Evolutionary conservation across 2,888 invertebrate species (phyloP), one percentile per base, ranked within the genome.

Genomic region (Eilema sororculum): DNA sequence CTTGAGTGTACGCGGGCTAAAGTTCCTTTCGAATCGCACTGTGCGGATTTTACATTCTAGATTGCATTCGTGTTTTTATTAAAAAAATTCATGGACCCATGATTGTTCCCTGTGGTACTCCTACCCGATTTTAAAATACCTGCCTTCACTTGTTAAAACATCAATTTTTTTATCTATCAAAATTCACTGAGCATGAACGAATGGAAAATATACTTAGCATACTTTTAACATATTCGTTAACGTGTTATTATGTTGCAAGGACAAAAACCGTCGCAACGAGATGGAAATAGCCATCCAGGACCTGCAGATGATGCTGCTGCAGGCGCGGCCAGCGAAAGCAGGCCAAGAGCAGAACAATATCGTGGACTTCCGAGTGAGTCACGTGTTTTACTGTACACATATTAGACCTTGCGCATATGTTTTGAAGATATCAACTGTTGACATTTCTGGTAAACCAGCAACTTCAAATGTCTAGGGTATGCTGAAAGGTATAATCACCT

Each of bases 331-430:
- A 0, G 78, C 81, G 0, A 72, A 78, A 0, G 83, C 76, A 1
- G 87, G 82, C 0, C 79, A 82, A 4, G 79, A 82, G 13, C 82
- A 85, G 30, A 87, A 81, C 66, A 89, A 93, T 30, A 89, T 94
- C 57, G 92, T 94, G 1, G 94, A 94, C 72, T 86, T 94, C 33
- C 90, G 90, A 81, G 94, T 94, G 78, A 76, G 74, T 60, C 16
- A 6, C 10, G 1, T 1, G 3, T 3, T 25, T 58, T 16, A n/a
- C 52, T 46, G 16, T 20, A 57, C 24, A 57, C 1, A n/a, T 22
- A 10, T 4, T n/a, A 22, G n/a, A 56, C 4, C 52, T n/a, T n/a
- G n/a, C n/a, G n/a, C n/a, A n/a, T n/a, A n/a, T n/a, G n/a, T n/a
- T n/a, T n/a, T n/a, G n/a, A n/a, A n/a, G n/a, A n/a, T n/a, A n/a